A percentile compares a stretch with the other conserved stretches of the same genome.
Conservation (phyloP, 2,113 vertebrate species). For the Actenoides lindsayi region DNA sequence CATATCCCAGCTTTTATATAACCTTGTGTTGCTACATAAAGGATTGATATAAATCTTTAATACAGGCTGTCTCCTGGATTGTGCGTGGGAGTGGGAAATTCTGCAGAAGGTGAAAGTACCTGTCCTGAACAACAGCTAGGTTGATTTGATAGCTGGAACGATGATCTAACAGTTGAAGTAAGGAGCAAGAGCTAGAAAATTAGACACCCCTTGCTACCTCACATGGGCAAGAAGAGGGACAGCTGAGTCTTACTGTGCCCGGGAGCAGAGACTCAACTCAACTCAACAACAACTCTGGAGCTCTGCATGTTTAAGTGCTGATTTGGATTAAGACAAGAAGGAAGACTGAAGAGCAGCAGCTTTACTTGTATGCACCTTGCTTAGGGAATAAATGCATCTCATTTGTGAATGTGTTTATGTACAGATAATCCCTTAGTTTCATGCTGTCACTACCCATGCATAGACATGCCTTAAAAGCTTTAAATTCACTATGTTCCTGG, state of each 20-base stretch:
- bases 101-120: neutral
- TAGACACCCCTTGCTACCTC: neutral
- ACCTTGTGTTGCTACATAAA: constrained; percentile 1
- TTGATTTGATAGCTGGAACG: neutral
- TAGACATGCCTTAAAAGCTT: neutral
- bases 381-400: neutral
- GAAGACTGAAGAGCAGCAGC: neutral
- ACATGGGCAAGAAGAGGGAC: neutral
- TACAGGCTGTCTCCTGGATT: neutral
- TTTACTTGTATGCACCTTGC: neutral
- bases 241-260: neutral
- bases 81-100: constrained; percentile 13
- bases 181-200: neutral
- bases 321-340: neutral
- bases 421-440: neutral
- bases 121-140: neutral
- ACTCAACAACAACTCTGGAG: fast-evolving
- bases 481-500: neutral
- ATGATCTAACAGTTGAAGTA: neutral
- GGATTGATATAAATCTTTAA: constrained; percentile 40
- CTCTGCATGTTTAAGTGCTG: neutral
- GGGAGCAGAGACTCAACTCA: neutral
- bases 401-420: neutral
- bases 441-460: neutral
- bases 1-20: neutral